Evolutionary conservation across 2,888 invertebrate genomes (phyloP).

Genomic region (Pyrocoelia pectoralis): DNA sequence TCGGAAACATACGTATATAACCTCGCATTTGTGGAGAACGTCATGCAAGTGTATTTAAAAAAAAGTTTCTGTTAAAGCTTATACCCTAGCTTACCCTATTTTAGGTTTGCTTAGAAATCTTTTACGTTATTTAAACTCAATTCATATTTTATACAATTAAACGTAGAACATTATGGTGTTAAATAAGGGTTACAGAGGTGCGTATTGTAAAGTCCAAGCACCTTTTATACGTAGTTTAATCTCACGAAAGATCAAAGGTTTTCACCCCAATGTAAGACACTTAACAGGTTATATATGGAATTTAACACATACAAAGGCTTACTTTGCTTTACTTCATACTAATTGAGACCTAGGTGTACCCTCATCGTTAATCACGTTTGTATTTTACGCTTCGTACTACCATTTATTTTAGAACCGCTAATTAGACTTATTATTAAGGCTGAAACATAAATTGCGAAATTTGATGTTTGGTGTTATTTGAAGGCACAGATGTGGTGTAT

Average conservation of each 20-base stretch:
- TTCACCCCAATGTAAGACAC: slow-evolving; percentile 5
- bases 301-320: slow-evolving; percentile 6
- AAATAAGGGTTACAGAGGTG: neutral
- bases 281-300: neutral
- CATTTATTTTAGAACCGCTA: neutral
- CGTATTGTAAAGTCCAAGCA: neutral
- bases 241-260: slow-evolving; percentile 8
- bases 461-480: no score
- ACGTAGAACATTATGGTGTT: neutral
- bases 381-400: neutral
- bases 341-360: slow-evolving; percentile 5
- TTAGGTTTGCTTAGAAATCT: no score
- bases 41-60: no score
- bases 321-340: neutral
- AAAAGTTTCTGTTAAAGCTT: no score
- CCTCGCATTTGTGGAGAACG: no score
- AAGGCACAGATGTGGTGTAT: no score
- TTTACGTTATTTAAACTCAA: no score
- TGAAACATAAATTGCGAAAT: no score
- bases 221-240: slow-evolving; percentile 6
- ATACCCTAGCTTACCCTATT: no score
- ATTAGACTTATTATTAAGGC: neutral
- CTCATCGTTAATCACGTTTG: neutral
- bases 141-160: neutral
- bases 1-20: no score